Base-by-base conservation (phyloP, 1,140 invertebrate genomes). In the Calliopsis andreniformis region DNA sequence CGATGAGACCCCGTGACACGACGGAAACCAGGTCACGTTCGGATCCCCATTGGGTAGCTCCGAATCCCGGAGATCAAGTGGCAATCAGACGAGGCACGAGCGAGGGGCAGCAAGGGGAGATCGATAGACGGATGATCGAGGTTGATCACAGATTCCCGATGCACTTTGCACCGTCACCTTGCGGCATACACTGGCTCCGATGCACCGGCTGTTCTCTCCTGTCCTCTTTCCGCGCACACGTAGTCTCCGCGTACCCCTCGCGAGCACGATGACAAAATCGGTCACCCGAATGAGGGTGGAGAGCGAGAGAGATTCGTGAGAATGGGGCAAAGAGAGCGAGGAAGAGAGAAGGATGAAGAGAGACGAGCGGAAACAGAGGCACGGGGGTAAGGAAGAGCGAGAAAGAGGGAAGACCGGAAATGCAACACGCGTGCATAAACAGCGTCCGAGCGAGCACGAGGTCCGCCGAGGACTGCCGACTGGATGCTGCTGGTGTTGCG, bases 401-500 rank as follows among this genome's bases (percentile, higher is more conserved):
- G 61, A 76, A 69, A 73, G 77, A 77, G 59, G 49, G 25, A 18
- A 39, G 62, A 61, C 69, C 76, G 76, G 71, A 79, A 66, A 67
- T 61, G 63, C 71, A 76, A 79, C 61, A 53, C 59, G 53, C 76
- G 43, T 71, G 51, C 61, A 78, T 78, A 43, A 64, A 49, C 69
- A 64, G 70, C 61, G 73, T 77, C 73, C 81, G 82, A 84, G 62
- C 70, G 43, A 58, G 47, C 75, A 81, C 83, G 82, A 84, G 66
- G 62, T 59, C 47, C 75, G 55, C 73, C 83, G 82, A 84, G 49
- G 51, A 85, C 82, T 78, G 77, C 82, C 83, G 83, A 84, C 78
- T 66, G 76, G 79, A 79, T 79, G 78, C 61, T 53, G 63, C 35
- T 58, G 77, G 43, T 63, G 25, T 45, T 47, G 45, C n/a, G n/a